These are phyloP conservation scores for Plemyria rubiginata DNA, from an alignment of 2,888 invertebrate genomes.

Conservation along the genomic window DNA sequence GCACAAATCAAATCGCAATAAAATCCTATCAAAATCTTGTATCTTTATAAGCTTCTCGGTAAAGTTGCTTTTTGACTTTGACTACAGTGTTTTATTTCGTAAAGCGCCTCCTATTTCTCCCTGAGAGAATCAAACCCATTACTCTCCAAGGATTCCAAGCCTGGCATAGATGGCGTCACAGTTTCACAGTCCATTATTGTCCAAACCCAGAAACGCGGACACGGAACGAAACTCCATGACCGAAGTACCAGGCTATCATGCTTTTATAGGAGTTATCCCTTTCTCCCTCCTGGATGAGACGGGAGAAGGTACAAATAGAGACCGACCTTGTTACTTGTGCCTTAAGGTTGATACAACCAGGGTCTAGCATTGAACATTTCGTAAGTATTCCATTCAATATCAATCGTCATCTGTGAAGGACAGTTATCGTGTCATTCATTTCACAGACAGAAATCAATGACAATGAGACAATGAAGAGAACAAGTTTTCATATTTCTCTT, in stretches of 20 bases:
- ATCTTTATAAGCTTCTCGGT: no score
- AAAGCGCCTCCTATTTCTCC: not conserved
- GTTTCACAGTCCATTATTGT: not conserved
- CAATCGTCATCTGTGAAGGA: not conserved
- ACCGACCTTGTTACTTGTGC: conserved; percentile 11
- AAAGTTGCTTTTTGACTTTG: no score
- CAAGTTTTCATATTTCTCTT: no score
- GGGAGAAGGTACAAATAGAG: conserved; percentile 18
- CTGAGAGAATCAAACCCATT: not conserved
- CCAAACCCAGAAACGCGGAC: conserved; percentile 32
- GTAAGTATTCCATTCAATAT: not conserved
- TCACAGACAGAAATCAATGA: no score
- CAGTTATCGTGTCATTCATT: no score
- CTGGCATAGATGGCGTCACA: not conserved
- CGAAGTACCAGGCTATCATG: conserved; percentile 54
- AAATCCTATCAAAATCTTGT: no score
- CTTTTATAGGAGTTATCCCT: conserved; percentile 31
- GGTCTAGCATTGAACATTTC: not conserved
- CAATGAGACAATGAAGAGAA: no score
- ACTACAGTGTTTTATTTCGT: not conserved
- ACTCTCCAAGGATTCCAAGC: not conserved
- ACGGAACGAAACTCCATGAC: conserved; percentile 64
- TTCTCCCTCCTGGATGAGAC: not conserved
- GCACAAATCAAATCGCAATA: no score
- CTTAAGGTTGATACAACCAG: not conserved